These are phyloP conservation scores for Rhagonycha fulva DNA, from an alignment of 2,888 invertebrate species.

Conservation along the genomic window DNA sequence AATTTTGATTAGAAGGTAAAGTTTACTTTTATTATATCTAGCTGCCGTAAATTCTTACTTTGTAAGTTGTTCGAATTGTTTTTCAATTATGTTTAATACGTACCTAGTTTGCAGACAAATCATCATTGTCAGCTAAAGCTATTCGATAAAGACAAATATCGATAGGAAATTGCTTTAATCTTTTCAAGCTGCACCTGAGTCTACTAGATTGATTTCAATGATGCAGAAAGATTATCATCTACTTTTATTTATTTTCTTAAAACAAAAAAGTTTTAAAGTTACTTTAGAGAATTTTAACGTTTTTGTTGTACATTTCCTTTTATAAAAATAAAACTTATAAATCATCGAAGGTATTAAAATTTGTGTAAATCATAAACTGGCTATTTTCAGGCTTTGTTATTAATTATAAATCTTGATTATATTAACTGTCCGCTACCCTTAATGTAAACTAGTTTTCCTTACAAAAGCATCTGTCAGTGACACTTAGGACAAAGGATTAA, in stretches of 20 bases:
- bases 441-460: conserved; percentile 29
- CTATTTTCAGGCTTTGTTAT: conserved; percentile 19
- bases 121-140: conserved; percentile 39
- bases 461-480: conserved; percentile 41
- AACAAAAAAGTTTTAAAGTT: neutral
- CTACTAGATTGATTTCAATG: conserved; percentile 27
- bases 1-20: neutral
- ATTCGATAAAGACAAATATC: conserved; percentile 45
- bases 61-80: neutral
- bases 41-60: neutral
- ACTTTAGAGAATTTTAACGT: neutral
- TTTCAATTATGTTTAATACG: neutral
- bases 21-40: neutral
- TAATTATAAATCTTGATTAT: conserved; percentile 25
- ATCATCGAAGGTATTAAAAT: conserved; percentile 5
- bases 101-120: conserved; percentile 28
- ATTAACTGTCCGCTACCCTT: conserved; percentile 21
- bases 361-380: conserved; percentile 15
- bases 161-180: conserved; percentile 46
- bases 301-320: too few species aligned
- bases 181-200: conserved; percentile 44
- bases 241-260: conserved; percentile 3
- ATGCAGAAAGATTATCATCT: conserved; percentile 23
- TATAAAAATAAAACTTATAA: neutral
- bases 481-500: conserved; percentile 43